A percentile compares a stretch with the other conserved stretches of the same genome.
Conservation (phyloP, 2,888 invertebrate species). For the Marronus borbonicus region DNA sequence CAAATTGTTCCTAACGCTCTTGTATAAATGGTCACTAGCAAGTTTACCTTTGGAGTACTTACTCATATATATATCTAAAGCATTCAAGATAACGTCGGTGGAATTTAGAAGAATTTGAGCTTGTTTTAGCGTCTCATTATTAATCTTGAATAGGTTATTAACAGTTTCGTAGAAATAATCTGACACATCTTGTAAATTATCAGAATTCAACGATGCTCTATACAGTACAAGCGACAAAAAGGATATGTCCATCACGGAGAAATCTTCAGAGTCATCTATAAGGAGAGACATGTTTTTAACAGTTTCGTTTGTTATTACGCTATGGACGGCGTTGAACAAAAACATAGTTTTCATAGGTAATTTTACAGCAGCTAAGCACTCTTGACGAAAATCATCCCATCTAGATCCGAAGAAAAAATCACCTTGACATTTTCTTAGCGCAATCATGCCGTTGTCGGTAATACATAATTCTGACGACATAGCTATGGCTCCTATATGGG, state of each 20-base stretch:
- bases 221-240: slow-evolving; percentile 61
- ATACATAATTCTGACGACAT: slow-evolving; percentile 75
- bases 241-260: slow-evolving; percentile 63
- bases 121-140: slow-evolving; percentile 60
- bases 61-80: slow-evolving; percentile 74
- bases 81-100: slow-evolving; percentile 77
- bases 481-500: slow-evolving; percentile 71
- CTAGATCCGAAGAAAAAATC: slow-evolving; percentile 74
- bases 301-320: slow-evolving; percentile 52
- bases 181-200: slow-evolving; percentile 64
- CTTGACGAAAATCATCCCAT: slow-evolving; percentile 71
- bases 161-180: slow-evolving; percentile 72
- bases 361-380: slow-evolving; percentile 56
- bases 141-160: slow-evolving; percentile 68
- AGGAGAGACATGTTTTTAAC: slow-evolving; percentile 58
- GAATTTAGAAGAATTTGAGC: slow-evolving; percentile 75
- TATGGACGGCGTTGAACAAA: slow-evolving; percentile 56
- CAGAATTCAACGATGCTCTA: slow-evolving; percentile 45
- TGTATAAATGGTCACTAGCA: neutral
- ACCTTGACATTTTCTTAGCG: slow-evolving; percentile 74
- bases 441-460: slow-evolving; percentile 74
- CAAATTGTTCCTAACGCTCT: slow-evolving; percentile 67
- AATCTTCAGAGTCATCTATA: slow-evolving; percentile 55
- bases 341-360: slow-evolving; percentile 55
- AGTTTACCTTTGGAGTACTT: slow-evolving; percentile 58